Base-by-base conservation (phyloP, 1,140 invertebrate species). In the Papilio machaon region DNA sequence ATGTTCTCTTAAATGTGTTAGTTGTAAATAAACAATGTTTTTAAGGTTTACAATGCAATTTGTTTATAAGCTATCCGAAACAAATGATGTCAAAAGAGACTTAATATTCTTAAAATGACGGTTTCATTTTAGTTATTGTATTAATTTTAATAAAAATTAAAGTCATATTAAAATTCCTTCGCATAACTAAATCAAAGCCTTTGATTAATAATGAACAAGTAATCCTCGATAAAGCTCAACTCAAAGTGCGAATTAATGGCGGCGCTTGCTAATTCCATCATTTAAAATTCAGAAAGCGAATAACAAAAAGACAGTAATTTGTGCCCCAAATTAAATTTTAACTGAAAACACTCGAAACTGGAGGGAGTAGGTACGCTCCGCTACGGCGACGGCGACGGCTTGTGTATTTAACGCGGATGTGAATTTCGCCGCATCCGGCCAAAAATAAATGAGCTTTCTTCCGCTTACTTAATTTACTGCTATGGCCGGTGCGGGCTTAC, bases 371-470 rank as follows among this genome's bases (percentile, higher is more conserved):
- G 82, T 86, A 89, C 84, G 84, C 85, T 83, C 86, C 85, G 83
- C 88, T 87, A 79, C 85, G 90, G 90, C 84, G 88, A 92, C 86
- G 83, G 83, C 88, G 88, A 79, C 86, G 90, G 90, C 84, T 89
- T 92, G 89, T 94, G 91, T 94, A 92, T 94, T 94, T 93, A 92
- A 93, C 92, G 93, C 92, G 91, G 91, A 94, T 93, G 91, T 92
- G 92, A 90, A 93, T 92, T 92, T 90, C 89, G 87, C 91, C 91
- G 89, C 91, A 92, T 93, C 92, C 91, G 91, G 83, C 92, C 91
- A 93, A 93, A 94, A 93, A 93, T 94, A 92, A 92, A 94, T 93
- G 92, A 92, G 90, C 90, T 93, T 94, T 94, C 93, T 93, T 94
- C 92, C 91, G 92, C 92, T 92, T 92, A 93, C 91, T 93, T 94